Base-by-base conservation (phyloP, 2,888 invertebrate genomes). In the Agrochola lychnidis region DNA sequence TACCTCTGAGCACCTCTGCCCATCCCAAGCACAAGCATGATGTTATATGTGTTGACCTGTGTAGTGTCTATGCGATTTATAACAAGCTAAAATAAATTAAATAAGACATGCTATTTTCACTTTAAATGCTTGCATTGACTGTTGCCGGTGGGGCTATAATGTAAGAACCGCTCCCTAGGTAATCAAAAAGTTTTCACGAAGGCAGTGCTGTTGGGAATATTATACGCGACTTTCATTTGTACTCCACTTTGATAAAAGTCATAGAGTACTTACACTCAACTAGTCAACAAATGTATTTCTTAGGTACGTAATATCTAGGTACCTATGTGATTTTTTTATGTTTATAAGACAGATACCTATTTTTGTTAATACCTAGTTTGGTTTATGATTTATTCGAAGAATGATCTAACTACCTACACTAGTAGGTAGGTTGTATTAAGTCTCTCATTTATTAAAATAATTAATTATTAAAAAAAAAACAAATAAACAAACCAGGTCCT, bases 181-280 rank as follows among this genome's bases (percentile, higher is more conserved):
- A 69, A 68, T 76, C 76, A 30, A 51, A 74, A 66, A 51, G 30
- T 5, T 25, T n/a, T 56, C 56, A 56, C 12, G n/a, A 12, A n/a
- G n/a, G n/a, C 56, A n/a, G 12, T 1, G n/a, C 76, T 25, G 19
- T 56, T 48, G n/a, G 61, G 56, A 69, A 57, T 63, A 69, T 76
- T 76, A 57, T 48, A 57, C 19, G 25, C 22, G 48, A 57, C 25
- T 69, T 19, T 14, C 1, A 63, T 51, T 56, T 7, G 48, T 42
- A n/a, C 9, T 56, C 4, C 7, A n/a, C 48, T 63, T 77, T 30
- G 25, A 22, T 56, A 25, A 56, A 56, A 30, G 40, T 51, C 9
- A 51, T 51, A 1, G 22, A 51, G 22, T 22, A 51, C n/a, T n/a
- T n/a, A n/a, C 9, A 22, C 51, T 1, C 51, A 7, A 51, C 51